Evolutionary conservation across 2,888 invertebrate species (phyloP).

Genomic region (Epistrophella euchroma): DNA sequence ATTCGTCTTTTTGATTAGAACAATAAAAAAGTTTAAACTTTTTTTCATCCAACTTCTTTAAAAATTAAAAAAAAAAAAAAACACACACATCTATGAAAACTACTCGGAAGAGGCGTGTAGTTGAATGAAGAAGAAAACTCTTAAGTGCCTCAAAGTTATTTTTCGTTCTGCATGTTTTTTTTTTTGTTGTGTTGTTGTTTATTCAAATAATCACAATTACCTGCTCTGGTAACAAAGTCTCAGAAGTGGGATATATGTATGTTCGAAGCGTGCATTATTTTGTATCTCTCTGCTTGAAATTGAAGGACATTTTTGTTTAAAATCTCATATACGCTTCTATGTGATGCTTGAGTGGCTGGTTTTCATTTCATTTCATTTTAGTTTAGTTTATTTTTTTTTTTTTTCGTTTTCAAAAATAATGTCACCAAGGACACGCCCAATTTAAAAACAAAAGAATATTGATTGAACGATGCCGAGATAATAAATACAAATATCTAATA

Average conservation of each 20-base stretch:
- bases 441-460: conserved; percentile 61
- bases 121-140: conserved; percentile 19
- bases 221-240: conserved; percentile 21
- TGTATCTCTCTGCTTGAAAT: conserved; percentile 17
- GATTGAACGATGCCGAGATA: conserved; percentile 46
- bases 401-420: conserved; percentile 17
- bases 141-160: conserved; percentile 25
- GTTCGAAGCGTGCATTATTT: conserved; percentile 23
- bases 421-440: conserved; percentile 63
- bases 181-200: background rate
- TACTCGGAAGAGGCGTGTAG: conserved; percentile 11
- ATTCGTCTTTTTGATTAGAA: conserved; percentile 62
- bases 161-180: conserved; percentile 4
- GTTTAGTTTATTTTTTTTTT: background rate
- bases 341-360: conserved; percentile 20
- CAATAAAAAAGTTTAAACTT: conserved; percentile 50
- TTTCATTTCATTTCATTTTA: background rate
- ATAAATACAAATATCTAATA: conserved; percentile 43
- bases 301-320: conserved; percentile 19
- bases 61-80: conserved; percentile 11
- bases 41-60: conserved; percentile 28
- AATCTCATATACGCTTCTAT: conserved; percentile 9
- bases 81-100: background rate
- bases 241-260: conserved; percentile 19
- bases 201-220: conserved; percentile 41